These are phyloP conservation scores for Oxyscelio sp. DNA, from an alignment of 2,888 invertebrate genomes.

Conservation along the genomic window DNA sequence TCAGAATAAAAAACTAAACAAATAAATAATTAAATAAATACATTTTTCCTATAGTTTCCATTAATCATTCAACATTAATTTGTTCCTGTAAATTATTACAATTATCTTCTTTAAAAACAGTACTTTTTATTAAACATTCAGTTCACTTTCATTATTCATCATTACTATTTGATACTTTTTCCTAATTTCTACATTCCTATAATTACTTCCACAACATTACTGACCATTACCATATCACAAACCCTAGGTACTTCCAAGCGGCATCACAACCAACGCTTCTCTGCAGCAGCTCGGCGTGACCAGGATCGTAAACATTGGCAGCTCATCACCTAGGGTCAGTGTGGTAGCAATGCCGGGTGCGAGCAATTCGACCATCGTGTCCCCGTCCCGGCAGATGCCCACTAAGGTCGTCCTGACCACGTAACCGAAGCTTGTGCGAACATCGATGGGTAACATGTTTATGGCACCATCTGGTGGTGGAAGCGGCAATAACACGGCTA, in stretches of 20 bases:
- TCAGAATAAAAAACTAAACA: no score
- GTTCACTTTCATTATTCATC: no score
- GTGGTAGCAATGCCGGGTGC: constrained; percentile 84
- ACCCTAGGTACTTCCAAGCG: constrained; percentile 87
- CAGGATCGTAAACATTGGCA: constrained; percentile 89
- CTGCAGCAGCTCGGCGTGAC: constrained; percentile 89
- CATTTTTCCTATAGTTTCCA: no score
- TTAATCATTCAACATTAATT: no score
- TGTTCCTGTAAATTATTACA: no score
- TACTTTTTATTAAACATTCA: no score
- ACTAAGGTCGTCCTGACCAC: constrained; percentile 87
- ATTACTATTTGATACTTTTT: no score
- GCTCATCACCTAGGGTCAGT: constrained; percentile 83
- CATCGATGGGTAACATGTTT: constrained; percentile 87
- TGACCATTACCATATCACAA: no score
- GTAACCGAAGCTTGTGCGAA: constrained; percentile 86
- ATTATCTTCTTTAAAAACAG: no score
- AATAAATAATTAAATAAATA: no score
- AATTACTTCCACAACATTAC: no score
- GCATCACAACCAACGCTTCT: constrained; percentile 84
- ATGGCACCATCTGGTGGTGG: constrained; percentile 80
- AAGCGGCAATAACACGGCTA: constrained; percentile 46
- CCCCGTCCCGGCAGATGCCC: constrained; percentile 84
- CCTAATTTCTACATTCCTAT: no score
- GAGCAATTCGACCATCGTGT: constrained; percentile 82